Evolutionary conservation across 2,797 vertebrate species (phyloP), one percentile per base, ranked within the genome.

Genomic region (Coregonus ussuriensis): DNA sequence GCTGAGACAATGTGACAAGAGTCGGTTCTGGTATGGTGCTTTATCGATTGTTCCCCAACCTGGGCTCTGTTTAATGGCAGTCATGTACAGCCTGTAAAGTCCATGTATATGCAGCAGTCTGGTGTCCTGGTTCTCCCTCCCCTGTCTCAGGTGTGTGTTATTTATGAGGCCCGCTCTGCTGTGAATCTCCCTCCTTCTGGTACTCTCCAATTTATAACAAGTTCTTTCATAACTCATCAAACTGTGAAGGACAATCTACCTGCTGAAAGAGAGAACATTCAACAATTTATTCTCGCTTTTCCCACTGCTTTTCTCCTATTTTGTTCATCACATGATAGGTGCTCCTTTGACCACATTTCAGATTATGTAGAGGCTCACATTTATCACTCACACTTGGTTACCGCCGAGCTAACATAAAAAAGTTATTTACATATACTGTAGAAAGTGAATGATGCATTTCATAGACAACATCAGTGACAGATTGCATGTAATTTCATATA

Each of bases 201-300:
- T 84, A 81, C 66, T 87, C 85, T 88, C 85, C 88, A 89, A 87
- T 90, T 93, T 88, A 89, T 85, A 81, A 82, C 78, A 76, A 81
- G 76, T 87, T 89, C 87, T 88, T 90, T 91, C 89, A 88, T 88
- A 90, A 89, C 76, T 89, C 88, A 89, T 93, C 89, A 92, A 88
- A 87, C 88, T 89, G 89, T 93, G 90, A 94, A 93, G 90, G 91
- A 87, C 89, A 89, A 91, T 86, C 83, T 88, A 82, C 78, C 84
- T 68, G 41, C 83, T 47, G 81, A 89, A 88, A 83, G 79, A 52
- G 77, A 78, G 31, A 52, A 73, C 73, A 90, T 63, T 13, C 21
- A 63, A 84, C 85, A 77, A 76, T 91, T 89, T 88, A 73, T 63
- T 52, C 70, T 77, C 4, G n/a, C 59, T 77, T 84, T 76, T 76